These are phyloP conservation scores for Pyrgus malvae DNA, from an alignment of 2,888 invertebrate species.

Conservation along the genomic window DNA sequence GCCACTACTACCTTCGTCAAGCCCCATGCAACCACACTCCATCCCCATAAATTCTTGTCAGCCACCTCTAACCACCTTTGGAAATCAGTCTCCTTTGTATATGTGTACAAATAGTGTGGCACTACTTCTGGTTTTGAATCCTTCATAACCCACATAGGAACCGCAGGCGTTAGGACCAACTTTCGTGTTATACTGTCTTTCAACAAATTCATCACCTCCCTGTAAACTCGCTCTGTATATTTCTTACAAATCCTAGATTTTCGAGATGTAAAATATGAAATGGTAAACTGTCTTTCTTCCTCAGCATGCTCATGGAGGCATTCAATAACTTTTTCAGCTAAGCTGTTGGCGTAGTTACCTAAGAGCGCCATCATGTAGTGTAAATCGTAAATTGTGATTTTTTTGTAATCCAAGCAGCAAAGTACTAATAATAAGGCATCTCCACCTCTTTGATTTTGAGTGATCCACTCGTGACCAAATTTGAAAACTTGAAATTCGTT, in stretches of 20 bases:
- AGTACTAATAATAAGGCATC: slow-evolving; percentile 60
- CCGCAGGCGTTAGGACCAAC: slow-evolving; percentile 45
- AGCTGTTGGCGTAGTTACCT: slow-evolving; percentile 46
- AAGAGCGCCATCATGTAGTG: slow-evolving; percentile 46
- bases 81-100: slow-evolving; percentile 48
- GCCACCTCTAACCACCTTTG: slow-evolving; percentile 60
- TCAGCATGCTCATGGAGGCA: slow-evolving; percentile 43
- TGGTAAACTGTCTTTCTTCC: background rate
- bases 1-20: slow-evolving; percentile 58
- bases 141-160: slow-evolving; percentile 54
- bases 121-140: slow-evolving; percentile 43
- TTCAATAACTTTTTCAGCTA: slow-evolving; percentile 54
- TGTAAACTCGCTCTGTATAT: slow-evolving; percentile 58
- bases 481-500: slow-evolving; percentile 61
- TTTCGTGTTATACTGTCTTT: slow-evolving; percentile 48
- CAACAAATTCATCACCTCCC: slow-evolving; percentile 51
- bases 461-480: slow-evolving; percentile 66
- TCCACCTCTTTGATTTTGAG: slow-evolving; percentile 47
- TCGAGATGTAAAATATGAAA: slow-evolving; percentile 36
- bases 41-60: slow-evolving; percentile 68
- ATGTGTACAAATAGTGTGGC: slow-evolving; percentile 56
- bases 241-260: slow-evolving; percentile 44
- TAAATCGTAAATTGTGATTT: slow-evolving; percentile 46
- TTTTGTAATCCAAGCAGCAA: slow-evolving; percentile 59
- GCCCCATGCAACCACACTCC: slow-evolving; percentile 64